Evolutionary conservation across 23 tunicate genomes (phyloP), one percentile per base, ranked within the genome.

Genomic region (Diplosoma virens): DNA sequence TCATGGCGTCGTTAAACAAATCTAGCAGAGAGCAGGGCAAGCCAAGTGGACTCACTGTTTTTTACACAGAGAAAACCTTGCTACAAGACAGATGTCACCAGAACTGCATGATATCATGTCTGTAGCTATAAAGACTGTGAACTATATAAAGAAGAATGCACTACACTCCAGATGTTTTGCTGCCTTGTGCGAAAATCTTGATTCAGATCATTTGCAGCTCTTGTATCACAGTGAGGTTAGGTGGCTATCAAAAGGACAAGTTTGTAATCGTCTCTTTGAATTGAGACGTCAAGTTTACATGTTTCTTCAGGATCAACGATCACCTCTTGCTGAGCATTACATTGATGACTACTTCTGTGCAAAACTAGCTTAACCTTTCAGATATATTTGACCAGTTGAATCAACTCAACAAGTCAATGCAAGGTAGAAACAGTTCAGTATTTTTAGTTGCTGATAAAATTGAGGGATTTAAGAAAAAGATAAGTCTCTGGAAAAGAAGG

Each of bases 21-120:
- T n/a, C 30, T 52, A 23, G 54, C 16, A 27, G 30, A 65, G 52
- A 77, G 81, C 81, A 32, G 27, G 27, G 20, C 50, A 77, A 20
- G 81, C 78, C 17, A 77, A 77, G 27, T 77, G 50, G 81, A 65
- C 78, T 77, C 81, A 77, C 80, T 75, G 80, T 37, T 75, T 75
- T 23, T 75, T 75, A n/a, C n/a, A n/a, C n/a, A n/a, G n/a, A n/a
- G n/a, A n/a, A n/a, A n/a, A n/a, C n/a, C n/a, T n/a, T n/a, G n/a
- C n/a, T n/a, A 29, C 80, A 75, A 69, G 80, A 34, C 80, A 79
- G 79, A 79, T 68, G 84, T 71, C 84, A 79, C 84, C 84, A 68
- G 80, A 79, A 79, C 64, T 79, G 78, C 77, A 67, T 45, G 77
- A 77, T 4, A 30, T 77, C 52, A 30, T 77, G 52, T 77, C 73